Base-by-base conservation (phyloP, 2,113 vertebrate species). In the Craseonycteris thonglongyai region DNA sequence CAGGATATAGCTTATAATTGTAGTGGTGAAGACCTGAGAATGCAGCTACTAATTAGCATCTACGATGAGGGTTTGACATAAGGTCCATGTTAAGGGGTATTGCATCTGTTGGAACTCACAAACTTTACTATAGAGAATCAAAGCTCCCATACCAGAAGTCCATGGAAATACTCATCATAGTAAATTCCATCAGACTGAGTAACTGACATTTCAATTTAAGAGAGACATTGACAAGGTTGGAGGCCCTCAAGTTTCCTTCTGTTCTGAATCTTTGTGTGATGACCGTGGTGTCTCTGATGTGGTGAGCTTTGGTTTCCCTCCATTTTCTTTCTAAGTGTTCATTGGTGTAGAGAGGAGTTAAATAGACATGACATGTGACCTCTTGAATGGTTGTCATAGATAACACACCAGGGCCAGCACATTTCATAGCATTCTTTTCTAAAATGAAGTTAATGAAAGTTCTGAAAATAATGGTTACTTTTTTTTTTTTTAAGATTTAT, bases 381-480 rank as follows among this genome's bases (percentile, higher is more conserved):
- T 24, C 21, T 47, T 68, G 7, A 3, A 0, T 81, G 72, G 91
- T 66, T 21, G 85, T n/a, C 22, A 13, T 26, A 63, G 74, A 19
- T 56, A 66, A 80, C 42, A 88, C 76, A 80, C 61, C 14, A 56
- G 28, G 24, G 30, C 19, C 2, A 18, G 28, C 33, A 35, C 21
- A 26, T 95, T 94, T 96, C 95, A 93, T 81, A 58, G 0, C 5
- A 33, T 69, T 0, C 63, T 94, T 96, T 79, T 38, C 80, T 88
- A 72, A 87, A 91, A 30, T 45, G 15, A 82, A 90, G 51, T 58
- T 80, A 40, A 61, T 69, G 75, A 56, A 95, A 96, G 19, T 83
- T 97, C 88, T 96, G 91, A 86, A 94, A 94, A 75, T 76, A 45
- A 35, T 71, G 30, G 33, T 58, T 63, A 30, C 49, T 95, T 94